Conservation (phyloP, 2,113 vertebrate species). For the Nerophis ophidion region DNA sequence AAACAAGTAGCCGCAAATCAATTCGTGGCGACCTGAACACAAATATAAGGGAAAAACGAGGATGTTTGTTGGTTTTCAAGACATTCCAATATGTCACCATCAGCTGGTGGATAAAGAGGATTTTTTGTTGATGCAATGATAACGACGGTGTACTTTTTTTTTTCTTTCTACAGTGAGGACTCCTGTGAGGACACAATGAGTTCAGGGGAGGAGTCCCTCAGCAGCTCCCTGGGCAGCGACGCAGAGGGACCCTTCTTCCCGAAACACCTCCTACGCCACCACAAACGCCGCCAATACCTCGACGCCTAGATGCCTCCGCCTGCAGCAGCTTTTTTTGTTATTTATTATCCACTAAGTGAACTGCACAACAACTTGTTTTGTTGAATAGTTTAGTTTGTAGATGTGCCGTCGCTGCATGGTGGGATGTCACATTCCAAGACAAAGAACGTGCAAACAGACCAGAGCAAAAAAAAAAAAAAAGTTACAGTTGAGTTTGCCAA, state of each 20-base stretch:
- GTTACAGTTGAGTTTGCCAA: constrained; percentile 6
- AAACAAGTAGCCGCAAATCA: too few species aligned
- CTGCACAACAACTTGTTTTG: constrained; percentile 15
- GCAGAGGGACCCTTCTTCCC: constrained; percentile 84
- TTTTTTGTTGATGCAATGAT: neutral
- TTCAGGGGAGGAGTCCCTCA: constrained; percentile 86
- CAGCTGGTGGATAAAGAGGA: constrained; percentile 3
- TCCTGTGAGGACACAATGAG: constrained; percentile 87
- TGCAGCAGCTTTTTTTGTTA: constrained; percentile 32
- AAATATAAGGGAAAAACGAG: too few species aligned
- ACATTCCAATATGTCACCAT: neutral
- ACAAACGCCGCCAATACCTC: constrained; percentile 51
- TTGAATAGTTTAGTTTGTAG: constrained; percentile 15
- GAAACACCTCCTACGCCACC: constrained; percentile 61
- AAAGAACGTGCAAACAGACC: neutral
- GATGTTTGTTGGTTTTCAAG: too few species aligned
- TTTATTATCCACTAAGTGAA: constrained; percentile 30
- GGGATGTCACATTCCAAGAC: constrained; percentile 64
- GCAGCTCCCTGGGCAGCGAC: constrained; percentile 81
- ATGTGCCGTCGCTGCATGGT: constrained; percentile 48
- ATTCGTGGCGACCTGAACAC: too few species aligned
- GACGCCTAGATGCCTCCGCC: constrained; percentile 24
- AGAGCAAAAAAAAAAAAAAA: neutral
- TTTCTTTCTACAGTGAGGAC: constrained; percentile 77
- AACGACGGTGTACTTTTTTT: neutral